These are phyloP conservation scores for Platorchestia sp. DNA, from an alignment of 1,140 invertebrate genomes.

Conservation along the genomic window DNA sequence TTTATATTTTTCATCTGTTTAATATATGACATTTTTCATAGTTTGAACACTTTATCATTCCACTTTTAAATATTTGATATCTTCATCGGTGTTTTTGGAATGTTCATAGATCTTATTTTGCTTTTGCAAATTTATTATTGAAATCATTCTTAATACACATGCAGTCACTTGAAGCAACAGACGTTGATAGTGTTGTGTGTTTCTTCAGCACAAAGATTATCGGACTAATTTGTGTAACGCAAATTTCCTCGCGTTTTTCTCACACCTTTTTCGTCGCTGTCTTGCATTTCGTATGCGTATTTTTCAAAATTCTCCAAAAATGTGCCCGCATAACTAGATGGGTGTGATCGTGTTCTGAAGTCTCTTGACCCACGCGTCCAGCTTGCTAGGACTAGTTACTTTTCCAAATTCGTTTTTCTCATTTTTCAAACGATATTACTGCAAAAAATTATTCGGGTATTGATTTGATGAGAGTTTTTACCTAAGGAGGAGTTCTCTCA, in stretches of 20 bases:
- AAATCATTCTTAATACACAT: background rate
- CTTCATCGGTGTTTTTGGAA: too few relatives aligned
- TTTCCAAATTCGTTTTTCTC: background rate
- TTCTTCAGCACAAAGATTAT: background rate
- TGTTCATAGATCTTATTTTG: background rate
- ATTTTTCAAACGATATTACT: background rate
- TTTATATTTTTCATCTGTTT: background rate
- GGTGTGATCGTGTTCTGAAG: background rate
- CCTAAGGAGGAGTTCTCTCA: background rate
- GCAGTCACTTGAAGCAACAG: background rate
- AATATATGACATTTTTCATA: too few relatives aligned
- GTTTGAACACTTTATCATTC: too few relatives aligned
- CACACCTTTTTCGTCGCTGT: background rate
- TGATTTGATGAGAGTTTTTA: background rate
- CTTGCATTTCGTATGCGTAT: background rate
- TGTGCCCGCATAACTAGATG: background rate
- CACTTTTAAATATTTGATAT: too few relatives aligned
- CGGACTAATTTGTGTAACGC: too few relatives aligned
- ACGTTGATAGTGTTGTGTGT: background rate
- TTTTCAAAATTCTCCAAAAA: background rate
- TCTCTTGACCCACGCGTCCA: background rate
- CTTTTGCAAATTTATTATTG: background rate
- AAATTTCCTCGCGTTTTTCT: background rate
- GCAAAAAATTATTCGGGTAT: background rate
- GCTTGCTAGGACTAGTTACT: background rate